Evolutionary conservation across 2,113 vertebrate genomes (phyloP), one percentile per base, ranked within the genome.

Genomic region (Lophius piscatorius): DNA sequence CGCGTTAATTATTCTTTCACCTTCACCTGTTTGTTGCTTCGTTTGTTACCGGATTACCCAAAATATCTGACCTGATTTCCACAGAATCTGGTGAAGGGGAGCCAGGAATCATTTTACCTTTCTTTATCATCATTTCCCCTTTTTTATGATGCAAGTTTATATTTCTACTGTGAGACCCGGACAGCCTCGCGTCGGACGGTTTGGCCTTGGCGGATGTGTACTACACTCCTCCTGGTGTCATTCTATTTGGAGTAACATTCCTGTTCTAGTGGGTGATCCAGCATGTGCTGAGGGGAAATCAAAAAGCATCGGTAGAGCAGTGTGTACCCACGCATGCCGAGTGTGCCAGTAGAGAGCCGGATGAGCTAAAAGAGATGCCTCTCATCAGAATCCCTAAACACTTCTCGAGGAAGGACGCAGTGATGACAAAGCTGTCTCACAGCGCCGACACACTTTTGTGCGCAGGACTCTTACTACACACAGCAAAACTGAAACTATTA

Each of bases 201-300:
- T n/a, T n/a, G n/a, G n/a, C n/a, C n/a, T n/a, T n/a, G n/a, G n/a
- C n/a, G n/a, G 5, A 31, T 8, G 29, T 8, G 6, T 31, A 10
- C 4, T 8, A 31, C 11, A 8, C 29, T 9, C 11, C 3, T 10
- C 9, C 1, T 7, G 29, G 29, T 31, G 11, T 31, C 5, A 3
- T 7, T 8, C 29, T 31, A 31, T 10, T 31, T 31, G 26, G 9
- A 28, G 26, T 28, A 28, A 28, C 1, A 9, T 31, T 10, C 29
- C 11, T 28, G 5, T 28, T 5, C 26, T 28, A 28, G 26, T 28
- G 26, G 26, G 9, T 28, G 45, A 41, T 17, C 39, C 5, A 33
- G 71, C 11, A 20, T 14, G 55, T 48, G 49, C 55, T 64, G 4
- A 60, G 36, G 70, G n/a, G 68, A 66, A 71, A 77, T 66, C 39